Evolutionary conservation across 1,140 invertebrate species (phyloP), one percentile per base, ranked within the genome.

Genomic region (Drusus annulatus): DNA sequence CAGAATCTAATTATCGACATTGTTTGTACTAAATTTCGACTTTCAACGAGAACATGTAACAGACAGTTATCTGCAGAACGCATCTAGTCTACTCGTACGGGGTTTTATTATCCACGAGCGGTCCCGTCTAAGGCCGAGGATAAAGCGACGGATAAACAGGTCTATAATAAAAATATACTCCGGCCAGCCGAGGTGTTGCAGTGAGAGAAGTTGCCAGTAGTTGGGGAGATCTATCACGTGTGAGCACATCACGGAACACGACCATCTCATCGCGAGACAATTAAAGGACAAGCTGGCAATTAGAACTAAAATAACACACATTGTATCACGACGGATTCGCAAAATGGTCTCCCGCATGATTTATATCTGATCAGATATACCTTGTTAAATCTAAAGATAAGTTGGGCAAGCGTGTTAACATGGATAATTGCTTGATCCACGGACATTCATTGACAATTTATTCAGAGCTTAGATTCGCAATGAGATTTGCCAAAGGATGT

Each of bases 101-200:
- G 56, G 56, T 60, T 60, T 60, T 60, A 60, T 69, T 31, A 65
- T 65, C 76, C 56, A 50, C 76, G 31, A 51, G 56, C 63, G 15
- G 58, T 45, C 51, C 25, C 75, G 51, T 51, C 31, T 45, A n/a
- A 60, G 36, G 16, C 62, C 71, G 63, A 5, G 62, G 68, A 68
- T 65, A 69, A 25, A 54, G 36, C 36, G 36, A 62, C 62, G 65
- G 62, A 78, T 54, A 69, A 78, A 79, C 78, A 79, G 68, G 78
- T 79, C 52, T 31, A 74, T 69, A 79, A 79, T 60, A 62, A 79
- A 79, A 16, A 45, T 45, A 68, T n/a, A 17, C 31, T 68, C 31
- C 36, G 28, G n/a, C 28, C 28, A 10, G 36, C 63, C 3, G 28
- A 68, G 28, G 31, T 36, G 28, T 17, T n/a, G 28, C 36, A 45